A percentile compares a stretch with the other conserved stretches of the same genome.
phyloP scores from a whole-genome alignment of 1,140 invertebrate genomes.

The Cepaea nemoralis region DNA sequence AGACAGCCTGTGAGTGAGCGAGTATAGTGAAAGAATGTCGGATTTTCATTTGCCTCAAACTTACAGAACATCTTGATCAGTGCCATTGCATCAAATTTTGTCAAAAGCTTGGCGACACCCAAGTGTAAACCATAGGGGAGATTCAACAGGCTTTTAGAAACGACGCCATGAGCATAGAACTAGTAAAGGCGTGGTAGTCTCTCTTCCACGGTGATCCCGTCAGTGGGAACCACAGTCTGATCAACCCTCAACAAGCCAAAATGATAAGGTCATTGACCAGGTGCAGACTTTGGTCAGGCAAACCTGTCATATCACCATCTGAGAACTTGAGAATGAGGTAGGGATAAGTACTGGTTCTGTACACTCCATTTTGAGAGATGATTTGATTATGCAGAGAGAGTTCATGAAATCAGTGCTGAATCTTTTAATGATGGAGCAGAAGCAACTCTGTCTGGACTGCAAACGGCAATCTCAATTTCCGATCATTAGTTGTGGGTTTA shows the following conservation, averaged over 20 bases:
- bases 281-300: conserved; percentile 4
- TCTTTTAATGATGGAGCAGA: not conserved
- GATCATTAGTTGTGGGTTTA: too few relatives aligned
- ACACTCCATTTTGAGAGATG: not conserved
- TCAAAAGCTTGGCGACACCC: not conserved
- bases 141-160: not conserved
- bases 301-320: not conserved
- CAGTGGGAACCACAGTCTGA: not conserved
- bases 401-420: not conserved
- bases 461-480: not conserved
- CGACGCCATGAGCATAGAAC: not conserved
- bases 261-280: not conserved
- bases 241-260: not conserved
- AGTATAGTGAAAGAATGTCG: not conserved
- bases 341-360: not conserved
- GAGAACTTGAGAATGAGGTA: not conserved
- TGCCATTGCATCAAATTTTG: not conserved
- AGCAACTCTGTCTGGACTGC: not conserved
- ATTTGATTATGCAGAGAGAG: not conserved
- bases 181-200: not conserved
- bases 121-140: not conserved
- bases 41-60: not conserved
- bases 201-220: not conserved
- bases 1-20: not conserved
- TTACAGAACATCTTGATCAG: not conserved